Base-by-base conservation (phyloP, 64 coral and sea anemone species). In the Porites lutea region DNA sequence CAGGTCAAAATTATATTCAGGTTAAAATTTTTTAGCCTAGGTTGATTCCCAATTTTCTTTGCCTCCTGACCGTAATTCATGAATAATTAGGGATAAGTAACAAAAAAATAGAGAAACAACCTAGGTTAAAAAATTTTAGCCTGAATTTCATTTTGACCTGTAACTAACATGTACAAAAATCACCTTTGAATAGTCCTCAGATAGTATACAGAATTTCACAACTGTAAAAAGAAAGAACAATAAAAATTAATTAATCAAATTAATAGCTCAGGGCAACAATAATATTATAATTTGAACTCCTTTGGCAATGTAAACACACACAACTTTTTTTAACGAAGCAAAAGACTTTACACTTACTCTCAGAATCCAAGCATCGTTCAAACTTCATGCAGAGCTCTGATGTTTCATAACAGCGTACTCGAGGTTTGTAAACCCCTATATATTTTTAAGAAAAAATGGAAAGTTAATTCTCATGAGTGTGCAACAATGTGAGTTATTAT, bases 361-460 rank as follows among this genome's bases (percentile, higher is more conserved):
- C 97, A 37, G 97, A 96, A 86, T 96, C 97, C 63, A 99, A 77
- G 52, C 97, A 99, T 78, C 97, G 90, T 81, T 99, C 97, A 96
- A 99, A 99, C 75, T 99, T 99, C 91, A 99, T 92, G 20, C 94
- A 99, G 54, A 99, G 76, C n/a, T 99, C 94, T 78, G 94, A 96
- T 43, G 94, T 94, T 61, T 99, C 97, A 96, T 94, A 99, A 75
- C 97, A 99, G 19, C 94, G 82, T 8, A 99, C 58, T 48, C 91
- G 86, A 44, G 97, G 97, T 85, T 99, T 99, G 65, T 99, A 99
- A 15, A 95, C 88, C 76, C 97, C 97, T 99, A 8, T 4, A 69
- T 14, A 61, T 37, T 37, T 37, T 37, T 37, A 71, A 61, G 23
- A 13, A 19, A 52, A 69, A 20, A 52, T 18, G 10, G 48, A 62